Conservation (phyloP, 2,113 vertebrate genomes). For the Tetraodon nigroviridis region DNA sequence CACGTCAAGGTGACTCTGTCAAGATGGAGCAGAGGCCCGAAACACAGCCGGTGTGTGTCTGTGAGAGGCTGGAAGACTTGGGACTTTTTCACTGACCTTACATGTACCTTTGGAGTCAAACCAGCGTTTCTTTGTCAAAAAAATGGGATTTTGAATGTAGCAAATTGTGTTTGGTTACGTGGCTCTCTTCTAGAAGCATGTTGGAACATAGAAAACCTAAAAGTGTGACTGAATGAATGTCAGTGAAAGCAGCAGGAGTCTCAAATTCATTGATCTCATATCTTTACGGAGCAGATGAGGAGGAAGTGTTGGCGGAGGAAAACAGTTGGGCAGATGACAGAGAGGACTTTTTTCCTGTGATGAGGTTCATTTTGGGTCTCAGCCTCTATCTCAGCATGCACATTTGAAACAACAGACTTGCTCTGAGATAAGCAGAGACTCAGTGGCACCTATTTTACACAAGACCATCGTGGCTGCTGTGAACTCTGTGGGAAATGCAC, state of each 20-base stretch:
- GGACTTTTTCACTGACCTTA: too few relatives aligned
- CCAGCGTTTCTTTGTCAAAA: too few relatives aligned
- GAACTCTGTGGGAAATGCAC: conserved; percentile 30
- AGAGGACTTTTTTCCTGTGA: conserved; percentile 7
- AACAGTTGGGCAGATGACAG: neutral
- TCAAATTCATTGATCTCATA: neutral
- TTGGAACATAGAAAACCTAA: too few relatives aligned
- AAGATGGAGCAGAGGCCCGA: conserved; percentile 3
- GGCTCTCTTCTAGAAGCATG: too few relatives aligned
- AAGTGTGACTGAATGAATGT: too few relatives aligned
- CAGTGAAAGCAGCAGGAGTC: neutral
- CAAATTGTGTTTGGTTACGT: too few relatives aligned
- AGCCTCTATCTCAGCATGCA: conserved; percentile 41
- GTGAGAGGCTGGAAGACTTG: conserved; percentile 1
- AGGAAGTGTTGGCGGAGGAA: neutral
- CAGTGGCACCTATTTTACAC: conserved; percentile 18
- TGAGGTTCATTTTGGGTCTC: neutral
- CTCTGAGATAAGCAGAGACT: conserved; percentile 47
- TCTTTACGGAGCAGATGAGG: neutral
- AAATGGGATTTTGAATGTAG: too few relatives aligned
- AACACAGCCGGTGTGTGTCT: conserved; percentile 22
- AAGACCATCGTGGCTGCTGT: neutral
- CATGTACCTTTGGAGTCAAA: too few relatives aligned
- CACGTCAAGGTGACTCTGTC: neutral
- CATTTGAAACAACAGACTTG: conserved; percentile 34